Evolutionary conservation across 1,140 invertebrate genomes (phyloP).

Genomic region (Hylaeus anthracinus): DNA sequence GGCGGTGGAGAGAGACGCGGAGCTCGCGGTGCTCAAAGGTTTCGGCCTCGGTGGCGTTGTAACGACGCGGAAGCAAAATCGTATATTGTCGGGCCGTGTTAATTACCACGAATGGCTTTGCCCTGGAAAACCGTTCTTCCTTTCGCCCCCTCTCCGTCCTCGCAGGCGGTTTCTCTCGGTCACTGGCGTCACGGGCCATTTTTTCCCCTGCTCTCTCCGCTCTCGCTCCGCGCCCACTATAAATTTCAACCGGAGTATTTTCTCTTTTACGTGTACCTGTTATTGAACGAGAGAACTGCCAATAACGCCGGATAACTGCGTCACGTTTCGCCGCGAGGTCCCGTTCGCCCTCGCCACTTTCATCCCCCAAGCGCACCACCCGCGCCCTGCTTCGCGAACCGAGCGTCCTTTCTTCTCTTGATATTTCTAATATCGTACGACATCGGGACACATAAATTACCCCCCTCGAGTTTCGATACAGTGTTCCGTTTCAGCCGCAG

Average conservation of each 20-base stretch:
- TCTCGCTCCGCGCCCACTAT: slow-evolving; percentile 36
- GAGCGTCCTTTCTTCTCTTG: slow-evolving; percentile 16
- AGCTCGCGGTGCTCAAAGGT: slow-evolving; percentile 34
- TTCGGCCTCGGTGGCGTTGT: slow-evolving; percentile 40
- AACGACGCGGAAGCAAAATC: slow-evolving; percentile 54
- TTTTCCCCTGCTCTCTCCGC: neutral
- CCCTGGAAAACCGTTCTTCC: slow-evolving; percentile 29
- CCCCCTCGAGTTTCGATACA: neutral
- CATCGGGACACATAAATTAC: slow-evolving; percentile 47
- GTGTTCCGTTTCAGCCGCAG: slow-evolving; percentile 7
- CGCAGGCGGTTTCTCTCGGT: neutral
- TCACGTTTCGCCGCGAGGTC: slow-evolving; percentile 67
- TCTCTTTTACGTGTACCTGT: slow-evolving; percentile 71
- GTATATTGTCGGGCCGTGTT: slow-evolving; percentile 50
- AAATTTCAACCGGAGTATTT: slow-evolving; percentile 57
- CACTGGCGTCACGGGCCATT: slow-evolving; percentile 27
- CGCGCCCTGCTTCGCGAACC: neutral
- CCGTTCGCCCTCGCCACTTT: slow-evolving; percentile 7
- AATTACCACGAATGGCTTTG: slow-evolving; percentile 53
- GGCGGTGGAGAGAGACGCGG: neutral
- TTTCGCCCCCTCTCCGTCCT: neutral
- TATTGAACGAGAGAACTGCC: slow-evolving; percentile 77
- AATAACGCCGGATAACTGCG: slow-evolving; percentile 76
- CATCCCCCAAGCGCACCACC: neutral
- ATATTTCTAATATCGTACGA: slow-evolving; percentile 54